Evolutionary conservation across 64 coral and sea anemone genomes (phyloP).

Genomic region (Montipora foliosa): DNA sequence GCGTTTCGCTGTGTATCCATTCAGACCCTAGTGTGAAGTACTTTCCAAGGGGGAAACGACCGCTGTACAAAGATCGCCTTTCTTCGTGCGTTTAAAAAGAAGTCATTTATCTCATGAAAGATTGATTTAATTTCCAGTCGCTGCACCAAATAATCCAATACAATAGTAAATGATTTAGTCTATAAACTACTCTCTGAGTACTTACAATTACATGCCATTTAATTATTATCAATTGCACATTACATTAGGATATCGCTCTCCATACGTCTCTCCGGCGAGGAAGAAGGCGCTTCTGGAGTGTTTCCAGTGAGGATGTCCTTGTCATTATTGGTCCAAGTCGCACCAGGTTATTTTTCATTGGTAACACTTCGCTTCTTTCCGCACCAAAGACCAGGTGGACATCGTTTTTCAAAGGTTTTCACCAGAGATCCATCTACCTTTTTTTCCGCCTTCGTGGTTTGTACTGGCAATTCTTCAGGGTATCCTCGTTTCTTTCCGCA

Average conservation of each 20-base stretch:
- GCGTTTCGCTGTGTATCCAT: no score
- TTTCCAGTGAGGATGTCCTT: not conserved
- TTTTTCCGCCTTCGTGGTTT: not conserved
- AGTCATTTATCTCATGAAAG: not conserved
- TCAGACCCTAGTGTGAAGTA: no score
- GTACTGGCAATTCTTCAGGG: not conserved
- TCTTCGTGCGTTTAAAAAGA: not conserved
- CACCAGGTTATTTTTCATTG: not conserved
- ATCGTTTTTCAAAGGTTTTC: slow-evolving; percentile 1
- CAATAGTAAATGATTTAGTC: not conserved
- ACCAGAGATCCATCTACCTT: not conserved
- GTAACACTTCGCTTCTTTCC: slow-evolving; percentile 16
- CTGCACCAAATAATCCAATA: not conserved
- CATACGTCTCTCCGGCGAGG: no score
- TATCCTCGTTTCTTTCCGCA: slow-evolving; percentile 45
- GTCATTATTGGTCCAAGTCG: not conserved
- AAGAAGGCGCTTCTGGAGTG: not conserved
- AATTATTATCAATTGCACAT: no score
- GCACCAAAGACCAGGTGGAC: slow-evolving; percentile 54
- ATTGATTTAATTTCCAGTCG: not conserved
- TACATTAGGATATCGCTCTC: no score
- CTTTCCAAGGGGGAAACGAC: no score
- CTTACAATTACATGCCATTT: no score
- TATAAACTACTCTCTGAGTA: not conserved
- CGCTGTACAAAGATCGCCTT: no score